Evolutionary conservation across 2,113 vertebrate genomes (phyloP).

Genomic region (Apeltes quadracus): DNA sequence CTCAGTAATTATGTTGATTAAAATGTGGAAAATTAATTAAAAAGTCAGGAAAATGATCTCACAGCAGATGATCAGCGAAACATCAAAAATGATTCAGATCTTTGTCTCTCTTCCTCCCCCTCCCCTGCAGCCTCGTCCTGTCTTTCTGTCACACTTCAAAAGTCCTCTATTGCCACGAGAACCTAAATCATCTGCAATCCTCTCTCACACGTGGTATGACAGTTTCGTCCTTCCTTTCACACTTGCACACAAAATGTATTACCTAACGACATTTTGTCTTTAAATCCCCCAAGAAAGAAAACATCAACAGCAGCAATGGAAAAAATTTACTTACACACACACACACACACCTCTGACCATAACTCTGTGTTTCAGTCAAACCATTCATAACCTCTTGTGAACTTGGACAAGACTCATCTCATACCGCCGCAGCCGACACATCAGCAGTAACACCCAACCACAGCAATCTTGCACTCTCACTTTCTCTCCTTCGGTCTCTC

Average conservation of each 20-base stretch:
- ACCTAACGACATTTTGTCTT: slow-evolving; percentile 36
- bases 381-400: slow-evolving; percentile 51
- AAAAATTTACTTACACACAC: background rate
- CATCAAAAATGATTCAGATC: slow-evolving; percentile 69
- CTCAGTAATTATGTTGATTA: slow-evolving; percentile 72
- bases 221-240: slow-evolving; percentile 17
- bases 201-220: slow-evolving; percentile 16
- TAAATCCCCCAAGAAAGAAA: background rate
- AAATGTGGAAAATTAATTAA: slow-evolving; percentile 77
- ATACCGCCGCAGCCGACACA: slow-evolving; percentile 29
- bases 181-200: slow-evolving; percentile 50
- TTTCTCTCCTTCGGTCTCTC: slow-evolving; percentile 35
- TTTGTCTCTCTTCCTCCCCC: slow-evolving; percentile 23
- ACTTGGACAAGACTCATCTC: slow-evolving; percentile 39
- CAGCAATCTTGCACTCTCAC: slow-evolving; percentile 43
- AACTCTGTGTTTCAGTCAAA: background rate
- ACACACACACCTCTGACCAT: background rate
- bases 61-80: slow-evolving; percentile 72
- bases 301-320: background rate
- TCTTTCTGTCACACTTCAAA: slow-evolving; percentile 39
- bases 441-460: slow-evolving; percentile 44
- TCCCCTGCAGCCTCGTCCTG: slow-evolving; percentile 5
- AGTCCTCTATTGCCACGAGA: slow-evolving; percentile 36
- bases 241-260: slow-evolving; percentile 13
- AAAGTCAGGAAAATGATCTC: slow-evolving; percentile 73